phyloP scores from a whole-genome alignment of 1,140 invertebrate genomes.

The Lucilia cuprina region DNA sequence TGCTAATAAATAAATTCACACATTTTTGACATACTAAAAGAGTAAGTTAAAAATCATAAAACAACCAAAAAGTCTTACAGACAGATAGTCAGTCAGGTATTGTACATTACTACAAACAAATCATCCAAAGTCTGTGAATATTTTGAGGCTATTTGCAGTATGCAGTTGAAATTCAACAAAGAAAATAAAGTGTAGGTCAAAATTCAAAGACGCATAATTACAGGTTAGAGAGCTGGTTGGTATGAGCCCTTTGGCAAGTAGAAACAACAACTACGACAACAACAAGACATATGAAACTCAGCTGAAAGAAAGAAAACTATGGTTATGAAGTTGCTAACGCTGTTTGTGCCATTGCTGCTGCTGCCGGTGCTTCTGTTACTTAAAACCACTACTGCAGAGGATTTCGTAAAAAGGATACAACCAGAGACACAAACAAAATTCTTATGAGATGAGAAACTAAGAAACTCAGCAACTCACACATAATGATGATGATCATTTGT shows the following conservation, averaged over 20 bases:
- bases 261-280: neutral
- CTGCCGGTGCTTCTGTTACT: neutral
- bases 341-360: neutral
- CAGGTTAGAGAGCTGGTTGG: slow-evolving; percentile 29
- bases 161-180: neutral
- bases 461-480: neutral
- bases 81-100: neutral
- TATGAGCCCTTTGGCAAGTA: slow-evolving; percentile 18
- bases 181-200: slow-evolving; percentile 35
- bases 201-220: slow-evolving; percentile 37
- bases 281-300: neutral
- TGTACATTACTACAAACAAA: neutral
- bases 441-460: neutral
- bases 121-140: neutral
- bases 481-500: slow-evolving; percentile 27
- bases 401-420: slow-evolving; percentile 7
- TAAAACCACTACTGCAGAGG: neutral
- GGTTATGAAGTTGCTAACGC: neutral
- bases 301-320: neutral
- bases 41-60: neutral
- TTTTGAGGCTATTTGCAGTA: neutral
- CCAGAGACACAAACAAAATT: neutral
- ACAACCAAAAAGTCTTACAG: neutral
- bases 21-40: neutral
- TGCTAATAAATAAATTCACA: slow-evolving; percentile 1